phyloP scores from a whole-genome alignment of 1,140 invertebrate genomes.

The Trachymyrmex septentrionalis region DNA sequence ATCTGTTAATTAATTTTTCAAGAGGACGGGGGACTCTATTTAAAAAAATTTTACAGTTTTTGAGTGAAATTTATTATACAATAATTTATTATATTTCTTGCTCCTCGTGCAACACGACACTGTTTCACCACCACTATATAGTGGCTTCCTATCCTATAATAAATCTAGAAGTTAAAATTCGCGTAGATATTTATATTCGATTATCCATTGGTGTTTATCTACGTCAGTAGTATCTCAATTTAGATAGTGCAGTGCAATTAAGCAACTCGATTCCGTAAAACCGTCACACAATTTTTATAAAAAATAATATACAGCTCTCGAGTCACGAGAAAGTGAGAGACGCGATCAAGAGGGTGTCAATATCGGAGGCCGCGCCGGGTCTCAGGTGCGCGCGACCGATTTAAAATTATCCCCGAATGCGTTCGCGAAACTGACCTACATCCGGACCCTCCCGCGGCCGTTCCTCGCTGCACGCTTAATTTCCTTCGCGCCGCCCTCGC shows the following conservation, averaged over 20 bases:
- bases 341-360: conserved; percentile 12
- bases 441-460: conserved; percentile 47
- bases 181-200: neutral
- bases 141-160: too few species aligned
- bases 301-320: conserved; percentile 16
- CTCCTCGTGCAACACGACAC: too few species aligned
- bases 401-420: conserved; percentile 66
- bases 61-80: too few species aligned
- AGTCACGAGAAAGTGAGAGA: conserved; percentile 20
- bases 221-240: neutral
- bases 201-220: neutral
- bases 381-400: conserved; percentile 43
- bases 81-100: too few species aligned
- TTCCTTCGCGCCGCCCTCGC: conserved; percentile 50
- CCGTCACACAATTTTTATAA: neutral
- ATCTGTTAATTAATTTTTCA: neutral
- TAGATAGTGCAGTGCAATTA: neutral
- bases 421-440: conserved; percentile 73
- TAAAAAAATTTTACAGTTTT: too few species aligned
- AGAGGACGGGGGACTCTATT: too few species aligned
- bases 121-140: too few species aligned
- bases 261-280: neutral
- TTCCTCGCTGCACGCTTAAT: conserved; percentile 59
- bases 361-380: conserved; percentile 25
- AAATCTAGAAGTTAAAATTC: too few species aligned